These are phyloP conservation scores for Micromussa lordhowensis DNA, from an alignment of 92 coral and sea anemone genomes.

Conservation along the genomic window DNA sequence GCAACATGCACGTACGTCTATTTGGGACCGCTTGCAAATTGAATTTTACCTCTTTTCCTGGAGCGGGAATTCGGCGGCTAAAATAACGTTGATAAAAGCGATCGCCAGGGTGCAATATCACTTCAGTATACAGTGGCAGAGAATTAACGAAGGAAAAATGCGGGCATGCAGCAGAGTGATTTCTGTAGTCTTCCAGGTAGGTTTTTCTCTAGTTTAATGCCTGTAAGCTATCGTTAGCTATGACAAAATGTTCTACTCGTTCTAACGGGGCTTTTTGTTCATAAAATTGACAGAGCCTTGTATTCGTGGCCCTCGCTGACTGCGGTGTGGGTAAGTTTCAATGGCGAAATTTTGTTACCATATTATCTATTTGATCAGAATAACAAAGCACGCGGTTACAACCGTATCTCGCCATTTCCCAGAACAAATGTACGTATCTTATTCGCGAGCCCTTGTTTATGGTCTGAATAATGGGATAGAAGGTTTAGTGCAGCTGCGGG, in stretches of 20 bases:
- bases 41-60: neutral
- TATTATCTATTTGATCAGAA: neutral
- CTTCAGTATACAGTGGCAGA: constrained; percentile 14
- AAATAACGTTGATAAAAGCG: neutral
- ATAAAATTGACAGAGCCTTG: constrained; percentile 17
- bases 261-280: constrained; percentile 17
- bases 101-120: constrained; percentile 27
- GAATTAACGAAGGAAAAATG: constrained; percentile 30
- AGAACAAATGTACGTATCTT: neutral
- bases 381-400: neutral
- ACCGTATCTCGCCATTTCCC: neutral
- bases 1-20: neutral
- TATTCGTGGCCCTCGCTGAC: constrained; percentile 13
- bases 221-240: neutral
- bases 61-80: neutral
- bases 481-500: neutral
- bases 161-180: constrained; percentile 9
- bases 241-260: neutral
- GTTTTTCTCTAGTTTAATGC: neutral
- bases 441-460: neutral
- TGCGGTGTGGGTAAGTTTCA: constrained; percentile 42
- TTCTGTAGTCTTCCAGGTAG: constrained; percentile 31
- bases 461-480: neutral
- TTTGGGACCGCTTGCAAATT: neutral
- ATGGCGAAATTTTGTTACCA: neutral